Evolutionary conservation across 2,797 vertebrate species (phyloP).

Genomic region (Neosalanx taihuensis): DNA sequence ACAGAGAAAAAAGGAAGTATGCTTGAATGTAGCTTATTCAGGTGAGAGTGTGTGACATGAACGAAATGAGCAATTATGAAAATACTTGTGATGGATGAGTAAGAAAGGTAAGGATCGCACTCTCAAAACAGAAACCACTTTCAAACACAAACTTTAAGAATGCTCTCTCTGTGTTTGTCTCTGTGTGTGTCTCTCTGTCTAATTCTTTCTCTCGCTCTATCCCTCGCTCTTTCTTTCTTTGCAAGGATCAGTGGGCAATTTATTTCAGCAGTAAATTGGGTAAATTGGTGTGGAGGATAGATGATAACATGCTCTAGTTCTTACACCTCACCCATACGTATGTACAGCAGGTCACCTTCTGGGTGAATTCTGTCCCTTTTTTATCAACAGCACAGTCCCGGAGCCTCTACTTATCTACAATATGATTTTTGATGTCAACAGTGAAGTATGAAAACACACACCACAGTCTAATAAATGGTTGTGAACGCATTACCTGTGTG

Average conservation of each 20-base stretch:
- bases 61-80: slow-evolving; percentile 7
- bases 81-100: slow-evolving; percentile 16
- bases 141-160: not conserved
- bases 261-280: not conserved
- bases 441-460: not conserved
- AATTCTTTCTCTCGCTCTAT: not conserved
- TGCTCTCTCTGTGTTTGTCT: not conserved
- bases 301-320: not conserved
- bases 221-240: not conserved
- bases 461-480: not conserved
- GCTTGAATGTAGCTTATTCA: slow-evolving; percentile 38
- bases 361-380: not conserved
- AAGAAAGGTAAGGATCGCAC: slow-evolving; percentile 10
- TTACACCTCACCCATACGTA: not conserved
- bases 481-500: not conserved
- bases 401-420: not conserved
- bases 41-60: slow-evolving; percentile 28
- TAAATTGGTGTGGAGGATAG: not conserved
- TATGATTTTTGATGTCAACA: not conserved
- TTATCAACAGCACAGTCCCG: not conserved
- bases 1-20: slow-evolving; percentile 22
- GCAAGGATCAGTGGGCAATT: not conserved
- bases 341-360: not conserved
- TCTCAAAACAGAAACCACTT: slow-evolving; percentile 1
- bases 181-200: not conserved